Evolutionary conservation across 1,140 invertebrate genomes (phyloP).

Genomic region (Aphelenchoides besseyi): DNA sequence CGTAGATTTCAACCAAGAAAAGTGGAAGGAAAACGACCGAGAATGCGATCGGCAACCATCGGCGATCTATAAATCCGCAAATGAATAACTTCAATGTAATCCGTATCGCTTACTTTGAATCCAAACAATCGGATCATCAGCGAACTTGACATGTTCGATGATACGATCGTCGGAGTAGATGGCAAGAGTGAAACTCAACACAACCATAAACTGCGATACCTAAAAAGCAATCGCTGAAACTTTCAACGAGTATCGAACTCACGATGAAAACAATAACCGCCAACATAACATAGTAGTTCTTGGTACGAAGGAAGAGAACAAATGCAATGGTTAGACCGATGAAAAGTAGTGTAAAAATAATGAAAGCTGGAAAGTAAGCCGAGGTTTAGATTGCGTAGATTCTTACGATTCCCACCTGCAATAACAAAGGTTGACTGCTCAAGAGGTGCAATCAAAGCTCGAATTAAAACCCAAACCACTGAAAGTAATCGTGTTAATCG

Average conservation of each 20-base stretch:
- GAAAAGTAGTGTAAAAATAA: background rate
- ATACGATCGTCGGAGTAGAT: slow-evolving; percentile 13
- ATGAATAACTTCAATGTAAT: background rate
- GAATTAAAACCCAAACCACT: background rate
- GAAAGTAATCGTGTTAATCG: too few relatives aligned
- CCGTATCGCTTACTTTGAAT: background rate
- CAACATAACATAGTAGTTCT: background rate
- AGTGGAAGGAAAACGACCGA: slow-evolving; percentile 15
- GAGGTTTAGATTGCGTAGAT: too few relatives aligned
- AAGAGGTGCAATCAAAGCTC: background rate
- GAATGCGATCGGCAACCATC: slow-evolving; percentile 18
- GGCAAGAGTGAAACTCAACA: background rate
- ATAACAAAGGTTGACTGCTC: background rate
- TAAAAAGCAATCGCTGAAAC: background rate
- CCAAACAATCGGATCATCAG: background rate
- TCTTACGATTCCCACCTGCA: too few relatives aligned
- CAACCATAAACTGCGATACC: slow-evolving; percentile 9
- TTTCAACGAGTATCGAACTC: background rate
- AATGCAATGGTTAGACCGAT: background rate
- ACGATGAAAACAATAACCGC: background rate
- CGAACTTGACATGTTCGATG: background rate
- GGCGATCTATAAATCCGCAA: background rate
- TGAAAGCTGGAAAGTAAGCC: background rate
- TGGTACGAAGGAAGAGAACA: background rate
- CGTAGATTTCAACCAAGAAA: background rate